Percentiles rank a stretch among this genome's conserved stretches.
These are phyloP conservation scores for Odontamblyopus lacepedii DNA, from an alignment of 2,797 vertebrate genomes.

Conservation along the genomic window DNA sequence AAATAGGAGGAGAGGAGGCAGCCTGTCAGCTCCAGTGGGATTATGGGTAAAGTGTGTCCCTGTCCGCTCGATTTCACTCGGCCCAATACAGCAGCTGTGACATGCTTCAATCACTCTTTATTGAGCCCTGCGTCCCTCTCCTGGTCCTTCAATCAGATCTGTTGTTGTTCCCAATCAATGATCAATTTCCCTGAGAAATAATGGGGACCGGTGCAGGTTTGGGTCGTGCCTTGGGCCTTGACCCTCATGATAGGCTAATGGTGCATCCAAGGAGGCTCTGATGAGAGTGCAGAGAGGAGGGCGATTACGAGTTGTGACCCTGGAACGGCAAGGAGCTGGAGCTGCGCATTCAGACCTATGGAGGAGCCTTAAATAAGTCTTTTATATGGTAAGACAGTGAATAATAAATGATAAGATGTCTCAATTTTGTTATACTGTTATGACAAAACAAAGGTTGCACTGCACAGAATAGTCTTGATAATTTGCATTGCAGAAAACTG, in stretches of 20 bases:
- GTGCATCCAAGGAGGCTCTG: slow-evolving; percentile 48
- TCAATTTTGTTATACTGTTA: not conserved
- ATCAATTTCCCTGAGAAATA: slow-evolving; percentile 71
- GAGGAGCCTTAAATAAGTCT: not conserved
- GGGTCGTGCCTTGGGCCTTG: slow-evolving; percentile 49
- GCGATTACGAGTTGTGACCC: slow-evolving; percentile 49
- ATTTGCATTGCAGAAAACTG: not conserved
- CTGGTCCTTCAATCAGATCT: slow-evolving; percentile 55
- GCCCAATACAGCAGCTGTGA: slow-evolving; percentile 44
- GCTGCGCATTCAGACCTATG: too few species aligned
- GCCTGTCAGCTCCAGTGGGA: slow-evolving; percentile 41
- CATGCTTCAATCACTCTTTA: slow-evolving; percentile 67
- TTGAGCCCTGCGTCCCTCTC: slow-evolving; percentile 53
- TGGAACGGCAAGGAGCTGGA: slow-evolving; percentile 37
- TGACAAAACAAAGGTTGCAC: not conserved
- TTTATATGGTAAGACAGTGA: not conserved
- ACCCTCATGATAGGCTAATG: slow-evolving; percentile 52
- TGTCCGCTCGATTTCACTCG: slow-evolving; percentile 46
- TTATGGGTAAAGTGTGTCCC: slow-evolving; percentile 48
- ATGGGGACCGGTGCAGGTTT: slow-evolving; percentile 45
- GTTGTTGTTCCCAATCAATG: slow-evolving; percentile 71
- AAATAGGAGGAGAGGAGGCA: slow-evolving; percentile 5
- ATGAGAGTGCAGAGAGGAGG: slow-evolving; percentile 39
- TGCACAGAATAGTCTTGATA: not conserved
- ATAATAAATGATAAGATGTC: not conserved